phyloP scores from a whole-genome alignment of 2,113 vertebrate species.

The Chionis minor region DNA sequence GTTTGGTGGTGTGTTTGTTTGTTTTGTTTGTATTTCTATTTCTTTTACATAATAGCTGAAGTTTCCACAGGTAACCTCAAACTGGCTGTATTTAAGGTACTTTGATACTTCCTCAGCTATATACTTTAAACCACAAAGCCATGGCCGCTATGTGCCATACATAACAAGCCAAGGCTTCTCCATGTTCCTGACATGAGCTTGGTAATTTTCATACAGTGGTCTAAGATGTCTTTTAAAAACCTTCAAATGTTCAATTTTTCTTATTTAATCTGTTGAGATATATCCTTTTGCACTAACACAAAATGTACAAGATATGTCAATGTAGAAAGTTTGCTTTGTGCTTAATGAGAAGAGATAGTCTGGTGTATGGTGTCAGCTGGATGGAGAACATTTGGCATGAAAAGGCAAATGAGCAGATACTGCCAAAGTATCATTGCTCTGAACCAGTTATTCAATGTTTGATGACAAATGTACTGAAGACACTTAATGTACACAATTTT shows the following conservation, averaged over 20 bases:
- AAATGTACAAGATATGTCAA: not conserved
- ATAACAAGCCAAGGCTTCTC: not conserved
- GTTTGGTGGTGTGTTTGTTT: not conserved
- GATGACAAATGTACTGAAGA: not conserved
- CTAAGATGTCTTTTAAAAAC: not conserved
- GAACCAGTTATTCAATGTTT: not conserved
- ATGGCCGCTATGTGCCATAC: not conserved
- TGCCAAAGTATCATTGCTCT: not conserved
- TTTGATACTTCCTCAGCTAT: not conserved
- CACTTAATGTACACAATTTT: not conserved
- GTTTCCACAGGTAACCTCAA: not conserved
- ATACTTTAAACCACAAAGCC: not conserved
- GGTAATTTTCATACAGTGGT: not conserved
- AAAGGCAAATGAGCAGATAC: not conserved
- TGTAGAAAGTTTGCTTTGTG: not conserved
- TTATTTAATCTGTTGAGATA: not conserved
- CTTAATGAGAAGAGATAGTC: not conserved
- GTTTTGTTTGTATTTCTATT: not conserved
- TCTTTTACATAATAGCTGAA: not conserved
- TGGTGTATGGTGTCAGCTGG: not conserved
- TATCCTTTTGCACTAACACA: not conserved
- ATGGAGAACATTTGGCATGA: not conserved
- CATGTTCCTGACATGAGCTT: not conserved
- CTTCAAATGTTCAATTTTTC: not conserved
- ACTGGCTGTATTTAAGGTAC: fast-evolving